Evolutionary conservation across 2,113 vertebrate genomes (phyloP).

Genomic region (Hoplias malabaricus): DNA sequence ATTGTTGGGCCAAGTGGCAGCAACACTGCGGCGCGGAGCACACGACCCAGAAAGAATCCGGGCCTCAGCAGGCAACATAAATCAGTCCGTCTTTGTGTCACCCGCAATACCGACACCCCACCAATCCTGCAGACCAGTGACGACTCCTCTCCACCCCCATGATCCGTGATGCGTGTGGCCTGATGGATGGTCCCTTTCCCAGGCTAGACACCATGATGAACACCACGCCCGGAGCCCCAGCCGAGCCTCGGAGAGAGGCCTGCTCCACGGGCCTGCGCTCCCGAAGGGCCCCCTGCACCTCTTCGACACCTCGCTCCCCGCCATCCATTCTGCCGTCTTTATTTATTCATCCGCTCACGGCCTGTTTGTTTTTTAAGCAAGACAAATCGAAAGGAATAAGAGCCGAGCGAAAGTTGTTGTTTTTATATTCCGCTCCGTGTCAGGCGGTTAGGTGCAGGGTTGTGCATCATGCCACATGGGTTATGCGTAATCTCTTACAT

Average conservation of each 20-base stretch:
- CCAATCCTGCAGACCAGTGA: conserved; percentile 12
- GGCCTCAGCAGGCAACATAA: conserved; percentile 42
- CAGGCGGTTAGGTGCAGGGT: conserved; percentile 62
- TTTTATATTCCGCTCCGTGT: conserved; percentile 70
- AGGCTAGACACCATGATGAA: conserved; percentile 82
- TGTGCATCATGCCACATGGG: conserved; percentile 68
- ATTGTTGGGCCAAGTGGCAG: not conserved
- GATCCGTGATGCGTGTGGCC: conserved; percentile 67
- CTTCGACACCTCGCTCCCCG: conserved; percentile 18
- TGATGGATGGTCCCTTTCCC: conserved; percentile 80
- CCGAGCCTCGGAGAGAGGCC: conserved; percentile 73
- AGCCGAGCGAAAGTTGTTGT: conserved; percentile 65
- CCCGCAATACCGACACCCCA: conserved; percentile 15
- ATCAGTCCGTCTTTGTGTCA: conserved; percentile 27
- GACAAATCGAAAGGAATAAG: conserved; percentile 79
- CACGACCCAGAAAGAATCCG: conserved; percentile 11
- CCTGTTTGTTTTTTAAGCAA: conserved; percentile 78
- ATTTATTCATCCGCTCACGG: conserved; percentile 73
- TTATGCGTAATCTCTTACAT: conserved; percentile 42
- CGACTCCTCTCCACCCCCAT: conserved; percentile 57
- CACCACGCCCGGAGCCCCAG: conserved; percentile 78
- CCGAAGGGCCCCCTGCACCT: conserved; percentile 48
- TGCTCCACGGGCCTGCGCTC: conserved; percentile 56
- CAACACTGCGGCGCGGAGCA: not conserved
- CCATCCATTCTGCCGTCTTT: conserved; percentile 64